Conservation (phyloP, 2,888 invertebrate species). For the Chymomyza amoena region DNA sequence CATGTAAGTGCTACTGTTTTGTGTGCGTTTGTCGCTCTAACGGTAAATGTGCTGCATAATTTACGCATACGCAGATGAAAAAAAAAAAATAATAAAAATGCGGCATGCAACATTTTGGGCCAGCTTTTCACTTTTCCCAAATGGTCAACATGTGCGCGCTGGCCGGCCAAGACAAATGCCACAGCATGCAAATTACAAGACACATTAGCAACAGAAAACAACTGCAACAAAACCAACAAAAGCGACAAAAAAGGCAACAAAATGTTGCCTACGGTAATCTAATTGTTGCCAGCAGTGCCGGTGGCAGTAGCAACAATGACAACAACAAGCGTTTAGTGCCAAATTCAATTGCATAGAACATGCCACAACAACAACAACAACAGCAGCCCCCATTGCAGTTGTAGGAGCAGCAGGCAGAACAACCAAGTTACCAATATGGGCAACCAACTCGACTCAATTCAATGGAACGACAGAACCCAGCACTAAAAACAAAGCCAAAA, state of each 20-base stretch:
- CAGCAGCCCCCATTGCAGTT: not conserved
- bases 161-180: constrained; percentile 48
- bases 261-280: constrained; percentile 7
- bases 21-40: constrained; percentile 48
- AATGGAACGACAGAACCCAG: no score
- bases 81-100: constrained; percentile 21
- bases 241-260: constrained; percentile 51
- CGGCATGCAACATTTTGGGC: constrained; percentile 6
- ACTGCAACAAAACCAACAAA: constrained; percentile 42
- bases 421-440: no score
- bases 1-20: constrained; percentile 70
- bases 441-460: no score
- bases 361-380: constrained; percentile 14
- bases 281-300: constrained; percentile 7
- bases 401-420: not conserved
- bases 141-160: constrained; percentile 15
- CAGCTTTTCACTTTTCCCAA: constrained; percentile 3
- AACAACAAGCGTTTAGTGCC: constrained; percentile 37
- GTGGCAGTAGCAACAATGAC: constrained; percentile 6
- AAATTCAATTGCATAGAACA: constrained; percentile 41
- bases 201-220: constrained; percentile 55
- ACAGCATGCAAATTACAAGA: constrained; percentile 65
- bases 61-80: constrained; percentile 57
- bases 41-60: constrained; percentile 72
- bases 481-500: no score